Base-by-base conservation (phyloP, 2,797 vertebrate species). In the Alauda arvensis region DNA sequence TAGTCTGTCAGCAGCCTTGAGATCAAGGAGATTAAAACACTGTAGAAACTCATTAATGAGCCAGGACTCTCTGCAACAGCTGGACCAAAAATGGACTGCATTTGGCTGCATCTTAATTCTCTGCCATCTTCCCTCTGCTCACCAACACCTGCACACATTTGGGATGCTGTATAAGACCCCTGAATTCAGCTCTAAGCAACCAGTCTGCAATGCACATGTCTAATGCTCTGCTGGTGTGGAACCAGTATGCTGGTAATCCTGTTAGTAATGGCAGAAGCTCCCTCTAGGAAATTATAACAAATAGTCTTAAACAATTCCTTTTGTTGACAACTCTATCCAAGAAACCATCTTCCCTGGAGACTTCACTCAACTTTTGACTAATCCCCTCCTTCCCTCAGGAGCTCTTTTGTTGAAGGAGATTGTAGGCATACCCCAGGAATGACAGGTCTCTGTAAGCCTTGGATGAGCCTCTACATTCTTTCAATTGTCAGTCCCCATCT, bases 291-390 rank as follows among this genome's bases (percentile, higher is more conserved):
- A 93, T 89, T 90, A 91, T 90, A 94, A 95, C 92, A 92, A 96
- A 95, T 87, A 96, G 85, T 92, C 87, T 91, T 93, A 83, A 96
- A 94, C 93, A 95, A 95, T 95, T 96, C 91, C 89, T 95, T 96
- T 95, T 92, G 93, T 94, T 96, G 95, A 96, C 91, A 96, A 92
- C 86, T 96, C 96, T 91, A 96, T 96, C 95, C 95, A 95, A 95
- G 93, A 95, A 95, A 92, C 85, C 88, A 92, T 96, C 89, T 96
- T 96, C 92, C 94, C 89, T 83, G 82, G 93, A 96, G 94, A 94
- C 91, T 84, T 92, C 94, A 91, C 93, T 96, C 89, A 95, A 95
- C 90, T 96, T 95, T 90, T 91, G 76, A 90, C 88, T 96, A 95
- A 97, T 97, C 93, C 88, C 76, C 89, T 94, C 88, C 91, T 94